Evolutionary conservation across 2,797 vertebrate genomes (phyloP).

Genomic region (Atherinosoma microstoma): DNA sequence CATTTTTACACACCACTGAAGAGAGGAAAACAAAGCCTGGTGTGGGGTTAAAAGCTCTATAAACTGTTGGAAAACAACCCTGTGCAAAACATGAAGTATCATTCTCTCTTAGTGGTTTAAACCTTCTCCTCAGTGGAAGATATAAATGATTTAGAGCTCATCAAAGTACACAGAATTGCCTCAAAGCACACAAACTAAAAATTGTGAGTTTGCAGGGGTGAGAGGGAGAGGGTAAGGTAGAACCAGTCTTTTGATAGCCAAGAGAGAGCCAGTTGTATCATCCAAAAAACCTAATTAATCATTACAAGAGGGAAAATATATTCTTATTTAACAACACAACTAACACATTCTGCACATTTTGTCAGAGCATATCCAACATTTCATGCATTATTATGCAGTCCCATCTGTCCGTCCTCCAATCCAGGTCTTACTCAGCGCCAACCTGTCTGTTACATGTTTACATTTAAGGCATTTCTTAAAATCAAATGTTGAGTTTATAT

Average conservation of each 20-base stretch:
- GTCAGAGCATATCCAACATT: constrained; percentile 26
- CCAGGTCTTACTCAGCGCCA: constrained; percentile 30
- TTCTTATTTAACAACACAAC: constrained; percentile 29
- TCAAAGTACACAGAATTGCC: constrained; percentile 68
- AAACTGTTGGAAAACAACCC: constrained; percentile 71
- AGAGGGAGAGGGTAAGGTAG: constrained; percentile 31
- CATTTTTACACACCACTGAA: constrained; percentile 73
- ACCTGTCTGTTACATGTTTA: constrained; percentile 20
- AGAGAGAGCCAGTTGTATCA: constrained; percentile 62
- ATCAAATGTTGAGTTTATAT: background rate
- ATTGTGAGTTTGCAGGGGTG: constrained; percentile 39
- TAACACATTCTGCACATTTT: constrained; percentile 26
- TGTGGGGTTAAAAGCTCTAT: constrained; percentile 71
- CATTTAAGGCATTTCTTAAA: constrained; percentile 5
- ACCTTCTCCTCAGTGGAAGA: constrained; percentile 64
- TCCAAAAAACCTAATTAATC: constrained; percentile 73
- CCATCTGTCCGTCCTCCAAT: constrained; percentile 12
- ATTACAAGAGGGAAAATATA: constrained; percentile 42
- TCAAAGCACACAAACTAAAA: constrained; percentile 70
- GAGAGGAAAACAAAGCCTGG: constrained; percentile 70
- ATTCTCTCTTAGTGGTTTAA: constrained; percentile 51
- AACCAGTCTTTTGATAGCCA: constrained; percentile 59
- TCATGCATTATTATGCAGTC: constrained; percentile 23
- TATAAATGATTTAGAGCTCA: constrained; percentile 74
- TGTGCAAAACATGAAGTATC: constrained; percentile 43